Conservation (phyloP, 1,140 invertebrate species). For the Heterodera carotae region DNA sequence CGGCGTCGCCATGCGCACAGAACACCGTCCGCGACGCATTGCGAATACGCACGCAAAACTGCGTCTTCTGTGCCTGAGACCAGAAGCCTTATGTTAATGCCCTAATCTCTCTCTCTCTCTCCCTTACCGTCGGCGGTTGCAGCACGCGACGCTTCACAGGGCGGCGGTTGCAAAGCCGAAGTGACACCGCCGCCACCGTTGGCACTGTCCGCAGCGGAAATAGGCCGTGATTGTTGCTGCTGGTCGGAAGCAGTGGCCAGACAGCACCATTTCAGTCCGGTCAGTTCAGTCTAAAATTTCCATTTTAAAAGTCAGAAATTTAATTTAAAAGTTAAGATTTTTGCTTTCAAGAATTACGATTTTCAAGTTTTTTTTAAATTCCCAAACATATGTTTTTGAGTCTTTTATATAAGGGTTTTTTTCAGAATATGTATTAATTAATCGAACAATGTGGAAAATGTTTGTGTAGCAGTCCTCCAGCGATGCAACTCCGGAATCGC, state of each 20-base stretch:
- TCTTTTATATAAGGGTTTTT: too few relatives aligned
- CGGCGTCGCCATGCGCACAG: slow-evolving; percentile 48
- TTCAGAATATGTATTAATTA: too few relatives aligned
- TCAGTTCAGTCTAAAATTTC: slow-evolving; percentile 46
- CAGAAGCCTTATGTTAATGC: too few relatives aligned
- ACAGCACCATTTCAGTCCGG: slow-evolving; percentile 52
- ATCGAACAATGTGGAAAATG: slow-evolving; percentile 42
- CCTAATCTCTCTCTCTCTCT: too few relatives aligned
- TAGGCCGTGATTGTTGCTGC: background rate
- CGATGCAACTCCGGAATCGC: slow-evolving; percentile 18
- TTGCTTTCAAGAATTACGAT: background rate
- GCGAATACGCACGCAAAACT: slow-evolving; percentile 44
- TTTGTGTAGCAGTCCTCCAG: slow-evolving; percentile 50
- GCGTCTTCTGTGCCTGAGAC: slow-evolving; percentile 35
- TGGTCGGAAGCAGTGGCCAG: slow-evolving; percentile 30
- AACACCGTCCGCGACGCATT: slow-evolving; percentile 37
- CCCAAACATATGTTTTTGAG: slow-evolving; percentile 3
- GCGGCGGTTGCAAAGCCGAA: slow-evolving; percentile 12
- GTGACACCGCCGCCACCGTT: background rate
- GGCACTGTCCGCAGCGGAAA: background rate
- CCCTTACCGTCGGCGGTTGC: too few relatives aligned
- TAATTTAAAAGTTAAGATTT: slow-evolving; percentile 4
- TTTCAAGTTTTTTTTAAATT: slow-evolving; percentile 17
- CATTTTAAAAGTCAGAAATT: slow-evolving; percentile 23
- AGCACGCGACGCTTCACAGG: too few relatives aligned